A percentile compares a stretch with the other conserved stretches of the same genome.
phyloP scores from a whole-genome alignment of 2,113 vertebrate genomes.

The Grus americana region DNA sequence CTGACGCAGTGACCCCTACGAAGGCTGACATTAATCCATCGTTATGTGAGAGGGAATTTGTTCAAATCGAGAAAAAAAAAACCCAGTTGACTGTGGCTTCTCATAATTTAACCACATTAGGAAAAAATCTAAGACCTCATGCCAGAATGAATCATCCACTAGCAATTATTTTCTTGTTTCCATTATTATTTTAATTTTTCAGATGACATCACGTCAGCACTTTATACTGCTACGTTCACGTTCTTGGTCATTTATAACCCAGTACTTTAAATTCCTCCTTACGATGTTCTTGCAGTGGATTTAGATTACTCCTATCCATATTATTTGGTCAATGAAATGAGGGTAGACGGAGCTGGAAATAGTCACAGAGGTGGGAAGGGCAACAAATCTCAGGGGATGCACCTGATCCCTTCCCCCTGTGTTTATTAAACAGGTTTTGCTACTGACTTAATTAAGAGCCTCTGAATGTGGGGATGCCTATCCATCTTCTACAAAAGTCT shows the following conservation, averaged over 20 bases:
- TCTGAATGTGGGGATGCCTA: background rate
- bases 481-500: background rate
- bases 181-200: background rate
- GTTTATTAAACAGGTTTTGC: background rate
- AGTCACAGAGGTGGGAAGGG: background rate
- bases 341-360: background rate
- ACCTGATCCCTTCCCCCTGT: background rate
- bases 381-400: background rate
- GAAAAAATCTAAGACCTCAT: background rate
- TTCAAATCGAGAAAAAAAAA: background rate
- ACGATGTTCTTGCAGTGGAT: background rate
- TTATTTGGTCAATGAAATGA: background rate
- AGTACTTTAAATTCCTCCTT: background rate
- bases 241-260: background rate
- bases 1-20: background rate
- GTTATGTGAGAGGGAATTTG: background rate
- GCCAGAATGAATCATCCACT: background rate
- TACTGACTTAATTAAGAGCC: background rate
- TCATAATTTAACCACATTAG: background rate
- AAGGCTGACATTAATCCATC: background rate
- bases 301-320: background rate
- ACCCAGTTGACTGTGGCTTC: background rate
- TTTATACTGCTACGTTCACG: background rate
- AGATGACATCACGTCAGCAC: background rate
- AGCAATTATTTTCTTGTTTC: background rate